Conservation (phyloP, 30 jellyfish, hydroid and myxozoan genomes). For the Hydractinia echinata region DNA sequence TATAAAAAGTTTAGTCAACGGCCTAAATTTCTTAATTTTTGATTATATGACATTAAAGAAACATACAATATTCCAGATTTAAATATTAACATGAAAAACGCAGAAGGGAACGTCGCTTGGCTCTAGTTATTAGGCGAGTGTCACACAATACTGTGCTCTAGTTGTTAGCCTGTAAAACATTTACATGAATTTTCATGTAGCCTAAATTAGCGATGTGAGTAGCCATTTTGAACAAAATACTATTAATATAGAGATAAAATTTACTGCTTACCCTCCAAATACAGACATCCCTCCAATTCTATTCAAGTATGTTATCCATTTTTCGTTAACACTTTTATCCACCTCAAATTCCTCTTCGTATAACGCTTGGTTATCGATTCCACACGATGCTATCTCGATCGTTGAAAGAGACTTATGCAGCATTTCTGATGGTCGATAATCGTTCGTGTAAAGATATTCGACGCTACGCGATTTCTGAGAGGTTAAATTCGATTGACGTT, state of each 20-base stretch:
- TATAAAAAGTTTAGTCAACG: no score
- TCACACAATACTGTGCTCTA: no score
- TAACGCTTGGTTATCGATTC: conserved; percentile 18
- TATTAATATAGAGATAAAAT: background rate
- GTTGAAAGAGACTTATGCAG: conserved; percentile 13
- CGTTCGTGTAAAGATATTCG: conserved; percentile 16
- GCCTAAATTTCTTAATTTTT: no score
- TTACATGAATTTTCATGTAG: no score
- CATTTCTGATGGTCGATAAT: background rate
- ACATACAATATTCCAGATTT: no score
- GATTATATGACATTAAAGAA: no score
- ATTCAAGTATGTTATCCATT: conserved; percentile 64
- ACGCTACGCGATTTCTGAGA: conserved; percentile 29
- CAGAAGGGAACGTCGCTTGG: no score
- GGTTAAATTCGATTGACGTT: conserved; percentile 11
- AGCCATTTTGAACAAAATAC: no score
- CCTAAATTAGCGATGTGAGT: no score
- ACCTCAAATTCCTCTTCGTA: conserved; percentile 25
- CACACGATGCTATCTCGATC: conserved; percentile 24
- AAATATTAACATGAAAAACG: no score
- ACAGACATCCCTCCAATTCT: conserved; percentile 57
- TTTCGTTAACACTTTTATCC: conserved; percentile 39
- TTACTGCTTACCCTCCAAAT: conserved; percentile 67
- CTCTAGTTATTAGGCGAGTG: no score
- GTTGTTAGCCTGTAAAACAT: no score